These are phyloP conservation scores for Dusona sp. DNA, from an alignment of 2,888 invertebrate species.

Conservation along the genomic window DNA sequence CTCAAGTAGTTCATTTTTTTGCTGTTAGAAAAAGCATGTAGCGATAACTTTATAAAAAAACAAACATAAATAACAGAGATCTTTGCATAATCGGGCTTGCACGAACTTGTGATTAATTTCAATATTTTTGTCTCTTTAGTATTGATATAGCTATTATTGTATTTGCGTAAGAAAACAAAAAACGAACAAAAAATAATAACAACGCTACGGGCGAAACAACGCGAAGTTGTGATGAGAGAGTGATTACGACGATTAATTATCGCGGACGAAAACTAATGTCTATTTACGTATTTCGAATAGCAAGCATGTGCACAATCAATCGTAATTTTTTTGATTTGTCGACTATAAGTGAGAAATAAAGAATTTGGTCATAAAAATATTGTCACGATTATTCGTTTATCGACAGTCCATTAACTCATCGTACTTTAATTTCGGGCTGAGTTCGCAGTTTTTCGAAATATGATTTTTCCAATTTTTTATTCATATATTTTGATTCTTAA, in stretches of 20 bases:
- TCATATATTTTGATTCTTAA: neutral
- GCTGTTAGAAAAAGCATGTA: conserved; percentile 32
- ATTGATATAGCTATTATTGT: conserved; percentile 44
- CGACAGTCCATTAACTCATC: neutral
- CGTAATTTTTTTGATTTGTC: conserved; percentile 70
- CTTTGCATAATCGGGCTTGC: conserved; percentile 35
- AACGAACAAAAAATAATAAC: conserved; percentile 33
- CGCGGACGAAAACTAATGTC: conserved; percentile 63
- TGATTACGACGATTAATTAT: conserved; percentile 48
- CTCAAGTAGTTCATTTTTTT: conserved; percentile 27
- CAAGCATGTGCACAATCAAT: conserved; percentile 74
- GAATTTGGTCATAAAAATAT: conserved; percentile 57
- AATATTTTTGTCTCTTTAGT: conserved; percentile 48
- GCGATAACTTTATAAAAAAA: conserved; percentile 33
- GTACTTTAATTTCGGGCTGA: neutral
- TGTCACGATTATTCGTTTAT: neutral
- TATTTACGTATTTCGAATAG: conserved; percentile 69
- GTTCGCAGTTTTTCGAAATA: neutral
- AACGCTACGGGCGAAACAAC: conserved; percentile 38
- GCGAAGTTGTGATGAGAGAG: conserved; percentile 40
- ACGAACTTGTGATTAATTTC: conserved; percentile 42
- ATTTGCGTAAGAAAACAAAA: conserved; percentile 31
- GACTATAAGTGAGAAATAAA: conserved; percentile 63
- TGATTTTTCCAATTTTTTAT: neutral
- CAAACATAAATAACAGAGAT: conserved; percentile 17